Conservation (phyloP, 2,113 vertebrate genomes). For the Zingel zingel region DNA sequence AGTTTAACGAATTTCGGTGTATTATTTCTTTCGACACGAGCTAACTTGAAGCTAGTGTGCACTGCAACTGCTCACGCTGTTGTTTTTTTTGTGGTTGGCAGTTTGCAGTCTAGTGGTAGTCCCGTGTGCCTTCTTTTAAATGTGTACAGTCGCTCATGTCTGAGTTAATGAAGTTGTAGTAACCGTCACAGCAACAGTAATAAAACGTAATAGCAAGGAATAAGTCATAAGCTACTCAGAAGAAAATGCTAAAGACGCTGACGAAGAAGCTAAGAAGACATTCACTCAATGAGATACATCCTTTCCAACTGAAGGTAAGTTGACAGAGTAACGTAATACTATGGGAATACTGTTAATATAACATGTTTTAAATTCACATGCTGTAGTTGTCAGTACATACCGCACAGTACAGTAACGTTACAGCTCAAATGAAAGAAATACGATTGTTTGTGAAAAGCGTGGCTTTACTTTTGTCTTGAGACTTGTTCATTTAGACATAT, state of each 20-base stretch:
- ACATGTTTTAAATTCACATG: neutral
- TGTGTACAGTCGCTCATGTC: slow-evolving; percentile 37
- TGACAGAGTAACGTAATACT: neutral
- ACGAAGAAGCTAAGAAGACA: slow-evolving; percentile 93
- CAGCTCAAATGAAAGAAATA: neutral
- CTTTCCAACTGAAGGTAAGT: slow-evolving; percentile 93
- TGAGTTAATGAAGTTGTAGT: slow-evolving; percentile 51
- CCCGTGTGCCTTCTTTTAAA: slow-evolving; percentile 59
- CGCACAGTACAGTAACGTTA: neutral
- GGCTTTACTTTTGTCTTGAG: slow-evolving; percentile 63
- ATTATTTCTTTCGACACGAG: slow-evolving; percentile 19
- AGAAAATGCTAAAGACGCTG: slow-evolving; percentile 89
- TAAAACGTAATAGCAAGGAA: slow-evolving; percentile 20
- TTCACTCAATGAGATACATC: slow-evolving; percentile 91
- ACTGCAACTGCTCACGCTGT: slow-evolving; percentile 7
- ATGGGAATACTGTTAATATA: neutral
- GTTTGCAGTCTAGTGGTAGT: slow-evolving; percentile 13
- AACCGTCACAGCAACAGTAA: slow-evolving; percentile 18
- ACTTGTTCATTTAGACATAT: slow-evolving; percentile 43
- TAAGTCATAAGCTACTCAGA: slow-evolving; percentile 59
- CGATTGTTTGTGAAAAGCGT: slow-evolving; percentile 43
- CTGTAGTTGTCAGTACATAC: neutral
- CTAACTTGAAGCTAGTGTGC: slow-evolving; percentile 16
- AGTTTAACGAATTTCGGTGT: slow-evolving; percentile 45
- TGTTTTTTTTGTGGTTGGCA: slow-evolving; percentile 15